Conservation (phyloP, 2,113 vertebrate species). For the Lepidothrix coronata region DNA sequence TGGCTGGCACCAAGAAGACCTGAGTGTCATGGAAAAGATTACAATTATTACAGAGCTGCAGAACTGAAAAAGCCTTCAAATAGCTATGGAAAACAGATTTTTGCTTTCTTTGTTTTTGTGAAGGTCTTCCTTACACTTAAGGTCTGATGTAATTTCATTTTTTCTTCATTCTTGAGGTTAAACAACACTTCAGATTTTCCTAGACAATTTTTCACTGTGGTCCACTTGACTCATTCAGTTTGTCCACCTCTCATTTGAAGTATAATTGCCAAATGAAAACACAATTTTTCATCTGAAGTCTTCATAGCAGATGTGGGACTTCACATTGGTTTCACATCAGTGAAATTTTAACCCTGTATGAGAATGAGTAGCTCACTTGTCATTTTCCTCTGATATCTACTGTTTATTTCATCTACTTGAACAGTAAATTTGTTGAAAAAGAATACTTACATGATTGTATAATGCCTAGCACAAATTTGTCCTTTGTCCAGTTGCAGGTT, state of each 20-base stretch:
- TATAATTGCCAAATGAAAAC: not conserved
- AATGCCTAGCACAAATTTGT: not conserved
- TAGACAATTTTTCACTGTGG: not conserved
- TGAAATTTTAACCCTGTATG: not conserved
- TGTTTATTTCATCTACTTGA: not conserved
- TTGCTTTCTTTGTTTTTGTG: not conserved
- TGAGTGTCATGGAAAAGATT: not conserved
- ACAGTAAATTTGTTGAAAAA: not conserved
- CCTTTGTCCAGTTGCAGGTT: not conserved
- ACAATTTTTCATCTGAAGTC: not conserved
- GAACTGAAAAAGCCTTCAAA: not conserved
- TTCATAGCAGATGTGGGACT: not conserved
- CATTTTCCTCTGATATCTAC: not conserved
- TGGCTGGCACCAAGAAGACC: fast-evolving
- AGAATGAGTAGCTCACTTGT: not conserved
- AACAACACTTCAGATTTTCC: not conserved
- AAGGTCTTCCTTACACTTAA: not conserved
- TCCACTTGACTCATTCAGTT: not conserved
- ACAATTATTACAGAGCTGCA: not conserved
- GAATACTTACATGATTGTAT: not conserved
- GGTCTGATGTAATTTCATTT: not conserved
- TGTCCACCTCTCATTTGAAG: not conserved
- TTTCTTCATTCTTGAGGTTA: not conserved
- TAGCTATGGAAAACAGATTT: not conserved
- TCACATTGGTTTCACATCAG: fast-evolving